Conservation (phyloP, 2,888 invertebrate genomes). For the Dione vanillae region DNA sequence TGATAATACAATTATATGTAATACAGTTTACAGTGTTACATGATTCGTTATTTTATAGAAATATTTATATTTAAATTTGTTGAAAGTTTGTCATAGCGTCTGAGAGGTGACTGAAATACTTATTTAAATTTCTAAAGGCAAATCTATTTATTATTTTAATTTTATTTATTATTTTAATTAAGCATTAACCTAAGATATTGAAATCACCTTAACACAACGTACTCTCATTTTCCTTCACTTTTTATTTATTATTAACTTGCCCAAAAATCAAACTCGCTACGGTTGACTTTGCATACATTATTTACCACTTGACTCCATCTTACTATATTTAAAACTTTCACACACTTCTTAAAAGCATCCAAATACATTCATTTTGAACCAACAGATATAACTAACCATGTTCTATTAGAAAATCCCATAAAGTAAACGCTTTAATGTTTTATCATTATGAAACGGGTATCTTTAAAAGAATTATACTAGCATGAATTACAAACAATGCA, state of each 20-base stretch:
- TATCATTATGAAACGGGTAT: neutral
- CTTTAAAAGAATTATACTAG: neutral
- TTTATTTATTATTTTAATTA: too few relatives aligned
- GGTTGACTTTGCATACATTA: neutral
- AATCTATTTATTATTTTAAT: too few relatives aligned
- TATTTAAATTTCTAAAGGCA: too few relatives aligned
- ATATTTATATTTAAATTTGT: neutral
- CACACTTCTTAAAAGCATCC: neutral
- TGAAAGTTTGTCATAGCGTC: too few relatives aligned
- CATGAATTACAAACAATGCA: neutral
- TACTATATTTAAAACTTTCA: neutral
- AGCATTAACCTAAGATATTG: too few relatives aligned
- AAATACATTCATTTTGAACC: neutral
- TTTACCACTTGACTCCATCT: neutral
- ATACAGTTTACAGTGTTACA: conserved; percentile 12
- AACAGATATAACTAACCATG: conserved; percentile 1
- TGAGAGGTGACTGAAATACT: too few relatives aligned
- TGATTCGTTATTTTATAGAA: neutral
- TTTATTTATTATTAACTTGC: neutral
- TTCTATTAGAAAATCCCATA: neutral
- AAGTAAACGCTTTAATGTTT: neutral
- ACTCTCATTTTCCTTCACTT: neutral
- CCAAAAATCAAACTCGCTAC: neutral
- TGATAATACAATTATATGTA: conserved; percentile 38
- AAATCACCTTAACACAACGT: too few relatives aligned